phyloP scores from a whole-genome alignment of 1,140 invertebrate species.

The Frieseomelitta varia region DNA sequence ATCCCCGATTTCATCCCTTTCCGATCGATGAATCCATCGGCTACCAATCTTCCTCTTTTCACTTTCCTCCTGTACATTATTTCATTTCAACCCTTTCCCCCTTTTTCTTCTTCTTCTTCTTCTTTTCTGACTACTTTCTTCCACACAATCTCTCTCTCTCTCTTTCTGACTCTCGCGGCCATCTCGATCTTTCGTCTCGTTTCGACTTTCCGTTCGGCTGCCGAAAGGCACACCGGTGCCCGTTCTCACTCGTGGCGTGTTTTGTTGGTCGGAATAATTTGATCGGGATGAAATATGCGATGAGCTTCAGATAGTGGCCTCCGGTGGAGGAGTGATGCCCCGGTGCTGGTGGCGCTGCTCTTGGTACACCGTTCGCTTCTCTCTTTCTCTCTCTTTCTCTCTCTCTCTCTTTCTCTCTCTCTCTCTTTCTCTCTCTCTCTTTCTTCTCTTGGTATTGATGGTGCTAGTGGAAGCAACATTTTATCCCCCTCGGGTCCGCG shows the following conservation, averaged over 20 bases:
- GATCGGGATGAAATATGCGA: slow-evolving; percentile 71
- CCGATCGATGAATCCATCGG: not conserved
- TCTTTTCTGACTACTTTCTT: not conserved
- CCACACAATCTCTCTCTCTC: not conserved
- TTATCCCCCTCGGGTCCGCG: slow-evolving; percentile 46
- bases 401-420: no score
- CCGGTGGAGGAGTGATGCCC: slow-evolving; percentile 46
- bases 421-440: no score
- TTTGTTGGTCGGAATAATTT: slow-evolving; percentile 72
- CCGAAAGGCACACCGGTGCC: slow-evolving; percentile 6
- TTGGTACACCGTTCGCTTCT: not conserved
- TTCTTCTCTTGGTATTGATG: slow-evolving; percentile 12
- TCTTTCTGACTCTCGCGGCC: not conserved
- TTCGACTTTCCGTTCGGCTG: not conserved
- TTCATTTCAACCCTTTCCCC: not conserved
- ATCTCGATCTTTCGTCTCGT: no score
- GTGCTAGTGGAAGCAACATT: slow-evolving; percentile 45
- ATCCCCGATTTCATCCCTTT: not conserved
- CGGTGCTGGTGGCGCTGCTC: slow-evolving; percentile 30
- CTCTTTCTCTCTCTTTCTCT: not conserved
- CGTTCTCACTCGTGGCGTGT: slow-evolving; percentile 58
- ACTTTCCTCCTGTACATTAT: not conserved
- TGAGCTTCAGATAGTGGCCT: slow-evolving; percentile 64
- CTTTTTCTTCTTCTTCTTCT: not conserved
- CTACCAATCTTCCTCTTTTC: not conserved